These are phyloP conservation scores for Lysandra coridon DNA, from an alignment of 2,888 invertebrate genomes.

Conservation along the genomic window DNA sequence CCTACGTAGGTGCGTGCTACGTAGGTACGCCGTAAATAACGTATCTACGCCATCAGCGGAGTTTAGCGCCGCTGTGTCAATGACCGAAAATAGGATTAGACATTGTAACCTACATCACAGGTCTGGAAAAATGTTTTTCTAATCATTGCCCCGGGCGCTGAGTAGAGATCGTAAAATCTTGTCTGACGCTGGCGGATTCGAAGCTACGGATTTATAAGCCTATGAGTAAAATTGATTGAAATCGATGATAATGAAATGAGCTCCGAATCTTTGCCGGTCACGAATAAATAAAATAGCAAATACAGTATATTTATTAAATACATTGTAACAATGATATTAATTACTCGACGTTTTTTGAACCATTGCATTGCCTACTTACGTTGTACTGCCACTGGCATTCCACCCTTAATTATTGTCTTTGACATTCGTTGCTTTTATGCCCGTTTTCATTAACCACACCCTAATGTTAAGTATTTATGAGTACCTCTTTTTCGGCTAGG, in stretches of 20 bases:
- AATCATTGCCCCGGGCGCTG: not conserved
- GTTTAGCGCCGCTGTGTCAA: slow-evolving; percentile 33
- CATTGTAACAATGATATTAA: no score
- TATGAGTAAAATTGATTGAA: not conserved
- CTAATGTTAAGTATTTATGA: no score
- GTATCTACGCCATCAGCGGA: slow-evolving; percentile 11
- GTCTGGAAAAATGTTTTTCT: slow-evolving; percentile 16
- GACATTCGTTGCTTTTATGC: no score
- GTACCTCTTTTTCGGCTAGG: no score
- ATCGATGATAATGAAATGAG: not conserved
- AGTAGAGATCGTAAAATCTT: not conserved
- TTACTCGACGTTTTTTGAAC: not conserved
- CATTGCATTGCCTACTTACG: not conserved
- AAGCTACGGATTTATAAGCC: not conserved
- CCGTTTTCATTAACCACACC: no score
- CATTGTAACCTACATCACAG: slow-evolving; percentile 15
- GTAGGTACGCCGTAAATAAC: slow-evolving; percentile 5
- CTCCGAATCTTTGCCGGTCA: not conserved
- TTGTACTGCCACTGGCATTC: no score
- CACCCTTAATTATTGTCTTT: no score
- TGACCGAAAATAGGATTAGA: slow-evolving; percentile 29
- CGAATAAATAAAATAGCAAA: not conserved
- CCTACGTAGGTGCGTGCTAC: slow-evolving; percentile 16
- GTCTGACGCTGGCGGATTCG: not conserved
- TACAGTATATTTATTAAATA: not conserved